These are phyloP conservation scores for Catajapyx aquilonaris DNA, from an alignment of 1,140 invertebrate genomes.

Conservation along the genomic window DNA sequence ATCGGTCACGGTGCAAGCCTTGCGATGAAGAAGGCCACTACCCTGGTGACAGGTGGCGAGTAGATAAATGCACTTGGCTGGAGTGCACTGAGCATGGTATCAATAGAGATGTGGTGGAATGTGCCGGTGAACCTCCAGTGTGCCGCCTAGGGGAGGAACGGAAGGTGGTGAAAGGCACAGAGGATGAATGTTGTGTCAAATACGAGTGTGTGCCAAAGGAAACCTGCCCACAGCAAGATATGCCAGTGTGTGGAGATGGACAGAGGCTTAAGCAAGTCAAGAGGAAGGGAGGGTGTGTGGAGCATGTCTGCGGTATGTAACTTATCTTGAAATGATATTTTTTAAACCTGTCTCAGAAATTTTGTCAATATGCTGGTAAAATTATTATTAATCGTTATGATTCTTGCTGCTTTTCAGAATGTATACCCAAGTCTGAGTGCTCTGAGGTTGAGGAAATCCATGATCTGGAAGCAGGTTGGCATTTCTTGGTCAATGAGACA, in stretches of 20 bases:
- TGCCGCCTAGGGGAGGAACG: slow-evolving; percentile 22
- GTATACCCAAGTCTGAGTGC: not conserved
- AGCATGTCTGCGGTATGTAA: slow-evolving; percentile 41
- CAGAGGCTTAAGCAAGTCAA: slow-evolving; percentile 40
- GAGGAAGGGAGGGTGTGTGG: slow-evolving; percentile 33
- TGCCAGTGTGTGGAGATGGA: slow-evolving; percentile 39
- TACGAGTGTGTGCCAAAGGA: slow-evolving; percentile 32
- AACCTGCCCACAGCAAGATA: slow-evolving; percentile 32
- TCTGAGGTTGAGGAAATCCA: not conserved
- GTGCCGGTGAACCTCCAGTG: slow-evolving; percentile 32
- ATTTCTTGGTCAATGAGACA: not conserved
- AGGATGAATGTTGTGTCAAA: slow-evolving; percentile 39
- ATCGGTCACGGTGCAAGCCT: slow-evolving; percentile 31
- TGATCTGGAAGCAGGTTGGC: not conserved
- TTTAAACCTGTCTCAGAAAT: not conserved
- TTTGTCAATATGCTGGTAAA: slow-evolving; percentile 1
- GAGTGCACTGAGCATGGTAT: slow-evolving; percentile 19
- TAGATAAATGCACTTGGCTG: slow-evolving; percentile 8
- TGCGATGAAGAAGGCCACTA: slow-evolving; percentile 43
- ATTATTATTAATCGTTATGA: not conserved
- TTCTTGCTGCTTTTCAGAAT: not conserved
- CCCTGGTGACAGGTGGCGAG: slow-evolving; percentile 32
- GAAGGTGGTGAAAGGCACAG: slow-evolving; percentile 26
- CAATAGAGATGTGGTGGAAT: slow-evolving; percentile 33
- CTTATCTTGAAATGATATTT: too few relatives aligned